Conservation (phyloP, 1,140 invertebrate genomes). For the Drosophila miranda region DNA sequence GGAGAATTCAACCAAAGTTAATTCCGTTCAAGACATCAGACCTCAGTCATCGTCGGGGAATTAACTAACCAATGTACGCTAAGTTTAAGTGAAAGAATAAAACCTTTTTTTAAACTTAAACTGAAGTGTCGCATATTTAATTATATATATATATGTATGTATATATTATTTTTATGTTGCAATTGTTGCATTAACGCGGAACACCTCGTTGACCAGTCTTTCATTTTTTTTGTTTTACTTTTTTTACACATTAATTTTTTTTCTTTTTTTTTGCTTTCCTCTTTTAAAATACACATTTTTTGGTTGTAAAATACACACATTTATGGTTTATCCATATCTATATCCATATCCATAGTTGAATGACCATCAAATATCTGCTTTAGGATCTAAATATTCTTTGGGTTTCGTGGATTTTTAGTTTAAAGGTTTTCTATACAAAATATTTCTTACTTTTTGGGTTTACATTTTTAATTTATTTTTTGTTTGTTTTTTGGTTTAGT, state of each 20-base stretch:
- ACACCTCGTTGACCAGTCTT: constrained; percentile 82
- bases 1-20: too few species aligned
- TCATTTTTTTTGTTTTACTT: constrained; percentile 74
- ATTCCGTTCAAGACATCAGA: too few species aligned
- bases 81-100: too few species aligned
- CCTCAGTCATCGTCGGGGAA: too few species aligned
- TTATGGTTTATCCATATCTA: constrained; percentile 16
- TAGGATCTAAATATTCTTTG: constrained; percentile 48
- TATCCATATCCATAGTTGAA: constrained; percentile 42
- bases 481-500: constrained; percentile 34
- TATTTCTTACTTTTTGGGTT: constrained; percentile 51
- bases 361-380: constrained; percentile 25
- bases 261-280: constrained; percentile 56
- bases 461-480: constrained; percentile 40
- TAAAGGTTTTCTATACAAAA: constrained; percentile 76
- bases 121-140: too few species aligned
- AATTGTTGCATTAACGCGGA: constrained; percentile 80
- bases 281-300: constrained; percentile 64
- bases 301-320: constrained; percentile 67
- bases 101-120: too few species aligned
- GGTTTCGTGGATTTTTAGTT: constrained; percentile 43
- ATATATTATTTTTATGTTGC: constrained; percentile 58
- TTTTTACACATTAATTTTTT: constrained; percentile 70
- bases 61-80: too few species aligned
- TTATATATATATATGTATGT: constrained; percentile 32